These are phyloP conservation scores for Paramisgurnus dabryanus DNA, from an alignment of 2,113 vertebrate species.

Conservation along the genomic window DNA sequence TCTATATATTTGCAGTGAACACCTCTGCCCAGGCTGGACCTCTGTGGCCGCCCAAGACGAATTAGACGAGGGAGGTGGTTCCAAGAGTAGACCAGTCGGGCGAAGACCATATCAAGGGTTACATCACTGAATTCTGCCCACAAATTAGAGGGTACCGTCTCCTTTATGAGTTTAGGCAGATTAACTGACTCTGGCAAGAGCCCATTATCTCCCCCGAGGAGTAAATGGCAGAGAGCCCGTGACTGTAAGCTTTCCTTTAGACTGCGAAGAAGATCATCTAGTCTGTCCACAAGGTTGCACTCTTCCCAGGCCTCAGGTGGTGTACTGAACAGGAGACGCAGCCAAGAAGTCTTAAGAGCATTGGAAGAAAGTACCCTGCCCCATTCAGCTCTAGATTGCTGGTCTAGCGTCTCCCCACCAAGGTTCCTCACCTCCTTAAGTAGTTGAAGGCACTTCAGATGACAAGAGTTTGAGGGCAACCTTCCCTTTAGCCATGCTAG, in stretches of 20 bases:
- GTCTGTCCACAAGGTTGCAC: slow-evolving; percentile 71
- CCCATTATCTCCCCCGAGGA: slow-evolving; percentile 66
- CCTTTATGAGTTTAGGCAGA: slow-evolving; percentile 78
- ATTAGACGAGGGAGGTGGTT: slow-evolving; percentile 76
- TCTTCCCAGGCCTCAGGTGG: slow-evolving; percentile 76
- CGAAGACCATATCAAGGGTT: slow-evolving; percentile 73
- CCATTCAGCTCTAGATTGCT: slow-evolving; percentile 72
- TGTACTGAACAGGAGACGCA: slow-evolving; percentile 74
- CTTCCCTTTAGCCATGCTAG: slow-evolving; percentile 79
- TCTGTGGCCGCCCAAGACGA: slow-evolving; percentile 64
- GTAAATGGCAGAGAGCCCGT: slow-evolving; percentile 77
- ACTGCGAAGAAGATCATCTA: slow-evolving; percentile 79
- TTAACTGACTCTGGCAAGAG: slow-evolving; percentile 70
- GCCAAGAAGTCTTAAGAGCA: slow-evolving; percentile 77
- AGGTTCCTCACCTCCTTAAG: slow-evolving; percentile 83
- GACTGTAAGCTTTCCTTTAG: slow-evolving; percentile 74
- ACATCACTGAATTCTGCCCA: slow-evolving; percentile 69
- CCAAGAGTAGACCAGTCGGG: slow-evolving; percentile 78
- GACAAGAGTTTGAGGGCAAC: slow-evolving; percentile 77
- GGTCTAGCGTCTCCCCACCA: slow-evolving; percentile 71
- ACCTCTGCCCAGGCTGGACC: slow-evolving; percentile 49
- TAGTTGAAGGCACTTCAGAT: slow-evolving; percentile 85
- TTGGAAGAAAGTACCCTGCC: slow-evolving; percentile 79
- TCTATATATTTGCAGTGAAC: slow-evolving; percentile 54
- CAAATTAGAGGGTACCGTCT: slow-evolving; percentile 73